phyloP scores from a whole-genome alignment of 2,888 invertebrate species.

The Clanis bilineata region DNA sequence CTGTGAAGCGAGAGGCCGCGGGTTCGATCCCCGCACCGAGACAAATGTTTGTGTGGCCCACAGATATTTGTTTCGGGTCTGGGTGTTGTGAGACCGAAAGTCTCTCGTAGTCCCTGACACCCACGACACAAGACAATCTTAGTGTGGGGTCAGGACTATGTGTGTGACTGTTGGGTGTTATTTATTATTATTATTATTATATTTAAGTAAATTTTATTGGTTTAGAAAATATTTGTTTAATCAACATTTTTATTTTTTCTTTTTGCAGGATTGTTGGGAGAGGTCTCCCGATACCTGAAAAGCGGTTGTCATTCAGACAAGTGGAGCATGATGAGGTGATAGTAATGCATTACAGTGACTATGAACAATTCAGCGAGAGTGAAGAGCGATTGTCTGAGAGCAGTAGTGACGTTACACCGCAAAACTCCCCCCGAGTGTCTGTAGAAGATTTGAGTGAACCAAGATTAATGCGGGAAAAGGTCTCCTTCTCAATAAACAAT shows the following conservation, averaged over 20 bases:
- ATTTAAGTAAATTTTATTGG: no score
- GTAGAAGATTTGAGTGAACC: conserved; percentile 53
- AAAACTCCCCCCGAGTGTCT: conserved; percentile 68
- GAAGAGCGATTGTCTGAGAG: conserved; percentile 72
- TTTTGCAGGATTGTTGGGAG: conserved; percentile 71
- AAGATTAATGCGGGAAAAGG: conserved; percentile 50
- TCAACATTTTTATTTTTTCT: conserved; percentile 19
- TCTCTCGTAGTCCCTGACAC: no score
- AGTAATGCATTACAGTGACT: conserved; percentile 72
- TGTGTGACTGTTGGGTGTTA: no score
- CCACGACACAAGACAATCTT: no score
- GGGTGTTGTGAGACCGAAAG: no score
- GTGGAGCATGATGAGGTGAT: conserved; percentile 73
- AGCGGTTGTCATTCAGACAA: conserved; percentile 52
- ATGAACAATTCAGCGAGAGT: conserved; percentile 69
- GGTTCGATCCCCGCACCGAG: no score
- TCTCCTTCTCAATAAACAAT: conserved; percentile 46
- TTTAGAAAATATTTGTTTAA: no score
- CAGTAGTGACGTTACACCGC: conserved; percentile 71
- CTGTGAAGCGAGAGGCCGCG: no score
- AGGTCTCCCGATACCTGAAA: conserved; percentile 61
- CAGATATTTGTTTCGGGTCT: no score
- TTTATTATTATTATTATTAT: no score
- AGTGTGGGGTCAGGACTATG: no score
- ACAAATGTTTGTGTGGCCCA: no score